phyloP scores from a whole-genome alignment of 2,888 invertebrate species.

The Cheilosia urbana region DNA sequence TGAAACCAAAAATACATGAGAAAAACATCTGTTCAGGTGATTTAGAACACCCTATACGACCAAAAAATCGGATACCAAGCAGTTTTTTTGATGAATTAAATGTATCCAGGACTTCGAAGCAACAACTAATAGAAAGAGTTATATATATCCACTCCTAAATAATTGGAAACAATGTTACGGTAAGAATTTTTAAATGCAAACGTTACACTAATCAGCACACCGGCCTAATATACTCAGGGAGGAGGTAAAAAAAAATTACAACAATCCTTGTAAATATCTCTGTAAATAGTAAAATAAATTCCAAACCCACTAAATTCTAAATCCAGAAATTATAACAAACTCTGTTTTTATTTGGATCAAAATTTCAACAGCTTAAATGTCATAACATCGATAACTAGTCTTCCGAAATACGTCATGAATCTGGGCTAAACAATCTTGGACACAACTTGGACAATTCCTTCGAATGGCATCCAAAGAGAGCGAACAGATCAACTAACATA shows the following conservation, averaged over 20 bases:
- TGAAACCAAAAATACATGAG: no score
- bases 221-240: no score
- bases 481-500: conserved; percentile 55
- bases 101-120: no score
- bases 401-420: conserved; percentile 94
- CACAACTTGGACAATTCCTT: not conserved
- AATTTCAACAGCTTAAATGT: conserved; percentile 89
- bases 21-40: no score
- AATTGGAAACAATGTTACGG: no score
- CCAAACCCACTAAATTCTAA: not conserved
- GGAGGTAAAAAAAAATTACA: not conserved
- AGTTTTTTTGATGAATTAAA: no score
- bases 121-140: no score
- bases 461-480: conserved; percentile 55
- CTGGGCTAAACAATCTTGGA: conserved; percentile 86
- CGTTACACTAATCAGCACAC: no score
- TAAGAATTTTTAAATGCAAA: no score
- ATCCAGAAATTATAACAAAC: not conserved
- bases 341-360: not conserved
- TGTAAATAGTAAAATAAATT: not conserved
- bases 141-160: no score
- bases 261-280: not conserved
- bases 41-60: no score
- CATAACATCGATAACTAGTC: conserved; percentile 93
- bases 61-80: no score